Evolutionary conservation across 1,140 invertebrate species (phyloP).

Genomic region (Caenorhabditis inopinata): DNA sequence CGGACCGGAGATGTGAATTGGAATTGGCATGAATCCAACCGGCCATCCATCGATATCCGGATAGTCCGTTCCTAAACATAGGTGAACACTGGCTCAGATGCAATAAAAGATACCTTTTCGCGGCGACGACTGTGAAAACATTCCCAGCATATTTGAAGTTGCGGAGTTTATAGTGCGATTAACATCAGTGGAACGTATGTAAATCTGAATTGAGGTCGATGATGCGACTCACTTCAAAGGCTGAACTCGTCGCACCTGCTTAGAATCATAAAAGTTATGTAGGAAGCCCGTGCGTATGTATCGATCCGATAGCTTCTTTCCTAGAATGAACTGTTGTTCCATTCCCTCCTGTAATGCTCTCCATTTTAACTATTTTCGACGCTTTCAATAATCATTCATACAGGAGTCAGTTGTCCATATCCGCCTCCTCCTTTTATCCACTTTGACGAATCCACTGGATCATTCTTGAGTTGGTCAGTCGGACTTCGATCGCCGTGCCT

Average conservation of each 20-base stretch:
- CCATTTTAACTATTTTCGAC: too few species aligned
- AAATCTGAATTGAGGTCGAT: neutral
- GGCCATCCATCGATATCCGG: conserved; percentile 35
- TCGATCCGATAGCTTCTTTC: neutral
- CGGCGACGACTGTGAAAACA: neutral
- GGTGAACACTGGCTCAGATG: too few species aligned
- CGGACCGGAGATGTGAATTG: conserved; percentile 39
- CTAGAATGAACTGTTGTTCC: neutral
- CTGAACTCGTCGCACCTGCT: neutral
- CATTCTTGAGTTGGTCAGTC: neutral
- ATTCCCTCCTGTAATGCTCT: neutral
- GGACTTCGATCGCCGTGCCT: neutral
- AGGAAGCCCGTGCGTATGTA: neutral
- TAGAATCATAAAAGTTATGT: neutral
- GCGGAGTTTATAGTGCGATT: conserved; percentile 37
- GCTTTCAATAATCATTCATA: neutral
- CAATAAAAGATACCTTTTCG: neutral
- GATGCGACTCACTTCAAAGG: neutral
- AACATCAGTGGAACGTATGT: conserved; percentile 36
- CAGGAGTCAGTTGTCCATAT: conserved; percentile 8
- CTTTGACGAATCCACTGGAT: neutral
- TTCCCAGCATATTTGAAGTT: conserved; percentile 39
- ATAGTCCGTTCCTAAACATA: neutral
- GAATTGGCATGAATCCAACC: conserved; percentile 32
- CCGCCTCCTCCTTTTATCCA: conserved; percentile 12